Evolutionary conservation across 2,113 vertebrate species (phyloP).

Genomic region (Pollimyrus isidori): DNA sequence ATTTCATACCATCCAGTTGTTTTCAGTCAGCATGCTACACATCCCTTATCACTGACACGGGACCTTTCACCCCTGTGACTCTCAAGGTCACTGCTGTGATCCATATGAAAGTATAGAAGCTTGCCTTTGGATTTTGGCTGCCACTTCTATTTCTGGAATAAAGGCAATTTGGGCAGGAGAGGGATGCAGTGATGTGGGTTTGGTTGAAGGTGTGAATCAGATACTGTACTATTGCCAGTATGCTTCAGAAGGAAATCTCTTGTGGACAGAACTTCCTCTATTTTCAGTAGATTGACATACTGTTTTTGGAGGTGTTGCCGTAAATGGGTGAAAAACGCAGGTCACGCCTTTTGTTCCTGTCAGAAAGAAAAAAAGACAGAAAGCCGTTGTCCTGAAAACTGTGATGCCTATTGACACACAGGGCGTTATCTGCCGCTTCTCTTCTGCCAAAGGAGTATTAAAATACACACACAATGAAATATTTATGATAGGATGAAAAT

Average conservation of each 20-base stretch:
- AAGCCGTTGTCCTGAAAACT: conserved; percentile 40
- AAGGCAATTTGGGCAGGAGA: background rate
- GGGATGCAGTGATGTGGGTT: background rate
- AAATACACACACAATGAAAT: conserved; percentile 7
- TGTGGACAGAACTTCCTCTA: background rate
- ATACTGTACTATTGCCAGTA: background rate
- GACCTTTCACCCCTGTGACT: background rate
- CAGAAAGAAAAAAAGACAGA: conserved; percentile 16
- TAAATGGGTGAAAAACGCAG: conserved; percentile 33
- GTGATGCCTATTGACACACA: conserved; percentile 38
- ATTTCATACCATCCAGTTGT: background rate
- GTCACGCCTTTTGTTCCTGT: conserved; percentile 40
- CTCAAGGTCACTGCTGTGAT: background rate
- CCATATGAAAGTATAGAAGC: background rate
- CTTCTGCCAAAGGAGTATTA: background rate
- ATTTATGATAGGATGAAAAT: conserved; percentile 11
- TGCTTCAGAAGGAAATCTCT: background rate
- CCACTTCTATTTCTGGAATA: background rate
- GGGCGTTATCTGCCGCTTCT: conserved; percentile 9
- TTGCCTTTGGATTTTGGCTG: background rate
- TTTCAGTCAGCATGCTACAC: background rate
- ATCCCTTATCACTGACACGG: background rate
- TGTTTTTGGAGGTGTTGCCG: conserved; percentile 17
- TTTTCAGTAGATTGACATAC: conserved; percentile 29
- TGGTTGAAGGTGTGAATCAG: background rate